Percentiles rank a stretch among this genome's conserved stretches.
Evolutionary conservation across 2,797 vertebrate genomes (phyloP).

Genomic region (Buphagus erythrorhynchus): DNA sequence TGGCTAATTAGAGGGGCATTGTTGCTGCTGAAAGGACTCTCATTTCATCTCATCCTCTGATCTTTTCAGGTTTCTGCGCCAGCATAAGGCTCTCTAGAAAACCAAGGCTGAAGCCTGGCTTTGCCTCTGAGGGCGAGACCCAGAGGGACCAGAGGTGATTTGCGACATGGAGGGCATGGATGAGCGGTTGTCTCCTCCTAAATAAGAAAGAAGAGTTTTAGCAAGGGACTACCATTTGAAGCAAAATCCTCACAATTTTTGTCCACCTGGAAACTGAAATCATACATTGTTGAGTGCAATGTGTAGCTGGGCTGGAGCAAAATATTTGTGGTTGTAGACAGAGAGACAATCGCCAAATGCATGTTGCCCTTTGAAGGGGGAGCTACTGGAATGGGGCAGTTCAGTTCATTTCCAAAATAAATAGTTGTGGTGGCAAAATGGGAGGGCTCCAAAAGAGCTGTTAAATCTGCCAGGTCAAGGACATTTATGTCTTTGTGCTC

Average conservation of each 20-base stretch:
- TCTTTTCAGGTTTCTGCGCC: background rate
- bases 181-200: background rate
- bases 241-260: background rate
- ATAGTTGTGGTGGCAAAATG: background rate
- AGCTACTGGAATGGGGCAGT: background rate
- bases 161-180: background rate
- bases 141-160: background rate
- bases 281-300: background rate
- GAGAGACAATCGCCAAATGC: fast-evolving
- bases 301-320: background rate
- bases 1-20: background rate
- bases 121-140: background rate
- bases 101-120: background rate
- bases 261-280: background rate
- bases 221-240: background rate
- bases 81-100: background rate
- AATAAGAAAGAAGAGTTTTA: background rate
- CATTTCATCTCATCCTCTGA: background rate
- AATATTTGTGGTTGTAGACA: background rate
- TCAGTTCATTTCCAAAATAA: background rate
- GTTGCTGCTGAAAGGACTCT: background rate
- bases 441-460: background rate
- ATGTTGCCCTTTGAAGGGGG: fast-evolving
- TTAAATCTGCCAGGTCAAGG: background rate
- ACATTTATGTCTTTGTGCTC: background rate